Base-by-base conservation (phyloP, 1,140 invertebrate genomes). In the Idris sp. region DNA sequence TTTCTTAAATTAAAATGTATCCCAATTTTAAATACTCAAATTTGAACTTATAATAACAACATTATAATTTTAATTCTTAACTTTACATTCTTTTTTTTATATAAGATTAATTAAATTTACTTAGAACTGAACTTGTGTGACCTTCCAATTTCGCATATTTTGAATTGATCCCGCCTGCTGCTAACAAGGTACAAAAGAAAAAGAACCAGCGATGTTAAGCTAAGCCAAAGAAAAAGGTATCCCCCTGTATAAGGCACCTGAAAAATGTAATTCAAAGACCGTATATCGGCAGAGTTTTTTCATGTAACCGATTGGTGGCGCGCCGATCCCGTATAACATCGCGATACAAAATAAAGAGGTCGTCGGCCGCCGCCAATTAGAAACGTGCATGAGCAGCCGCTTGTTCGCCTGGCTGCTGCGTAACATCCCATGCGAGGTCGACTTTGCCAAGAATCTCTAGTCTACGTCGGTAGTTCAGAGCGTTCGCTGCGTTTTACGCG, bases 351-450 rank as follows among this genome's bases (percentile, higher is more conserved):
- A 73, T 73, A 68, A 62, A 56, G 72, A 75, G 64, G 64, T 75
- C 72, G 64, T 67, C 62, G 72, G 54, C 62, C 62, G 58, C 41
- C 19, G 28, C 72, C 72, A 75, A 75, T 75, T 69, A 68, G 72
- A 75, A 69, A 49, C 72, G 72, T 41, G 54, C 54, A 62, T 74
- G 54, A 35, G 43, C 49, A 46, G 59, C 46, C 36, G 62, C 33
- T 38, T 26, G 48, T 30, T 67, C 53, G 53, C 33, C 64, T 31
- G 51, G 38, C 44, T 44, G 53, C 48, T 36, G 62, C 62, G 62
- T 38, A 51, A 64, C 71, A 43, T 64, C 58, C 46, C 14, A 18
- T 30, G 22, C 25, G 26, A 10, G 19, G 10, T 10, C 33, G 56
- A 61, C 43, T 43, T 61, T 35, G 62, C 33, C 40, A 11, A n/a